These are phyloP conservation scores for Pseudonaja textilis DNA, from an alignment of 2,113 vertebrate genomes.

Conservation along the genomic window DNA sequence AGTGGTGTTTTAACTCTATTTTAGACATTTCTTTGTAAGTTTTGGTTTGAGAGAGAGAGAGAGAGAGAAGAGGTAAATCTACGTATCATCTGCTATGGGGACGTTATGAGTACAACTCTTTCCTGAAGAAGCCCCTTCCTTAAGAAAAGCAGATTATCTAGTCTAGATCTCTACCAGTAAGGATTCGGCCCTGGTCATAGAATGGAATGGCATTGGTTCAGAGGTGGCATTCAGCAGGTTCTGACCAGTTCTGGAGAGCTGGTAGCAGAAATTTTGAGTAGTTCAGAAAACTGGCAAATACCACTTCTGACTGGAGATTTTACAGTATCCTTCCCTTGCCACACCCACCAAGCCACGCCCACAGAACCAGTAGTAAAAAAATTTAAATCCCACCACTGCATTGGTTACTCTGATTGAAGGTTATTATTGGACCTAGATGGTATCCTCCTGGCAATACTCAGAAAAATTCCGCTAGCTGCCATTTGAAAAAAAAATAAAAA, in stretches of 20 bases:
- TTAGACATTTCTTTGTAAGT: not conserved
- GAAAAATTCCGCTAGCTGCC: not conserved
- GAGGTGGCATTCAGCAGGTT: too few species aligned
- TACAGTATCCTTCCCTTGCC: too few species aligned
- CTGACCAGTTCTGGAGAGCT: too few species aligned
- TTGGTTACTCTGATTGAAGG: not conserved
- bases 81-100: not conserved
- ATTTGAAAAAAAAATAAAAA: not conserved
- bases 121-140: not conserved
- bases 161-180: not conserved
- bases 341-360: too few species aligned
- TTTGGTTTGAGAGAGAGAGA: not conserved
- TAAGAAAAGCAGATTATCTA: not conserved
- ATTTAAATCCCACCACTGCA: not conserved
- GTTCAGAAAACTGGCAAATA: too few species aligned
- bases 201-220: not conserved
- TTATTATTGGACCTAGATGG: not conserved
- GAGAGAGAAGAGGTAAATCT: not conserved
- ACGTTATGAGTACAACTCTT: not conserved
- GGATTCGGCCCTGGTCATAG: not conserved
- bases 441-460: slow-evolving; percentile 32
- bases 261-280: too few species aligned
- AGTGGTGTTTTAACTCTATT: not conserved
- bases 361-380: too few species aligned
- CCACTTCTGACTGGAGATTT: too few species aligned